A percentile compares a stretch with the other conserved stretches of the same genome.
These are phyloP conservation scores for Prolemur simus DNA, from an alignment of 2,113 vertebrate genomes.

Conservation along the genomic window DNA sequence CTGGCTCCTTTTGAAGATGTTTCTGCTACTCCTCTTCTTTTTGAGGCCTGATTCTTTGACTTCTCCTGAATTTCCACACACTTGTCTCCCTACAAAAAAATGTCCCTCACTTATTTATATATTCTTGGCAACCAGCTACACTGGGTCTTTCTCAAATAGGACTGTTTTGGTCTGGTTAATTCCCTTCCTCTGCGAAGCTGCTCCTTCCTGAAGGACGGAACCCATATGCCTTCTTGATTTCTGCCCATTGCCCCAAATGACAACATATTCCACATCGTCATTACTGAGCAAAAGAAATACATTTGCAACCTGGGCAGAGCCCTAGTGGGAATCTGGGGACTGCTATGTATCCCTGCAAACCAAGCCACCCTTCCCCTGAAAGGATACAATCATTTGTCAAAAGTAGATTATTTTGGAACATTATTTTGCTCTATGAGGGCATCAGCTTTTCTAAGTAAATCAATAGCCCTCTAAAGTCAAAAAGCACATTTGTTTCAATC, in stretches of 20 bases:
- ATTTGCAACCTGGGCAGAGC: neutral
- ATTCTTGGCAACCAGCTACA: neutral
- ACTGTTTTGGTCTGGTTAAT: neutral
- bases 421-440: neutral
- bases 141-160: neutral
- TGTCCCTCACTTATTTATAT: neutral
- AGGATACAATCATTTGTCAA: neutral
- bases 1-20: neutral
- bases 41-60: neutral
- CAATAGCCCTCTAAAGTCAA: neutral
- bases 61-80: neutral
- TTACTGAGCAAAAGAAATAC: neutral
- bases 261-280: neutral
- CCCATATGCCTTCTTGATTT: neutral
- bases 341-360: neutral
- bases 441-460: conserved; percentile 30
- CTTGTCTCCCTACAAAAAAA: neutral
- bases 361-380: neutral
- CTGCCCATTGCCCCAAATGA: neutral
- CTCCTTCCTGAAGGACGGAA: neutral
- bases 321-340: neutral
- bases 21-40: neutral
- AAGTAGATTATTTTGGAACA: neutral
- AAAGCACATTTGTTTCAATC: conserved; percentile 27
- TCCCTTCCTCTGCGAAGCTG: neutral